Percentiles rank a stretch among this genome's conserved stretches.
These are phyloP conservation scores for Rana temporaria DNA, from an alignment of 2,113 vertebrate genomes.

Conservation along the genomic window DNA sequence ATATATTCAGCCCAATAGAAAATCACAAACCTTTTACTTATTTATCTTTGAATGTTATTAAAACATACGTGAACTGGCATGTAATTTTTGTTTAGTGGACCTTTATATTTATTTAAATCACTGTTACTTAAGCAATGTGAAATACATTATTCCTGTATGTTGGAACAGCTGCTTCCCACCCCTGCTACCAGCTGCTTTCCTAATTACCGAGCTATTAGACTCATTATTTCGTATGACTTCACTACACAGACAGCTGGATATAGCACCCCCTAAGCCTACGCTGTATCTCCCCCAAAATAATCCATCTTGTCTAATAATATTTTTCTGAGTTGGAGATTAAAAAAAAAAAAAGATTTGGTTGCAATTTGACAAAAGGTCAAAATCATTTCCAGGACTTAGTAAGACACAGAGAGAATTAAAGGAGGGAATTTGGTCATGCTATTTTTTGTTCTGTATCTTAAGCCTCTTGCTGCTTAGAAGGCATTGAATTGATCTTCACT, in stretches of 20 bases:
- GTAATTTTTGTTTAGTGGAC: neutral
- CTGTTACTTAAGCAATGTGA: constrained; percentile 61
- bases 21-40: no score
- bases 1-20: no score
- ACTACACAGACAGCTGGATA: constrained; percentile 66
- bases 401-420: constrained; percentile 34
- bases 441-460: constrained; percentile 32
- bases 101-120: constrained; percentile 9
- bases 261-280: constrained; percentile 35
- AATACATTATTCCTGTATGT: constrained; percentile 62
- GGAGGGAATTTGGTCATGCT: constrained; percentile 21
- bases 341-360: constrained; percentile 47
- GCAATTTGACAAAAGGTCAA: constrained; percentile 38
- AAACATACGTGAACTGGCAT: no score
- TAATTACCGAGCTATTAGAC: constrained; percentile 75
- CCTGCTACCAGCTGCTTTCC: constrained; percentile 71
- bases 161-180: constrained; percentile 71
- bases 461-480: constrained; percentile 30
- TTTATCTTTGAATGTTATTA: no score
- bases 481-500: constrained; percentile 17
- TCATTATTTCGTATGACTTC: constrained; percentile 73
- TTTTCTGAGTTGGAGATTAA: constrained; percentile 31
- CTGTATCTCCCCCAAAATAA: constrained; percentile 29
- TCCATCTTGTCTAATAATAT: constrained; percentile 37
- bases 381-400: constrained; percentile 47